Conservation (phyloP, 2,888 invertebrate species). For the Trypoxylon attenuatum region DNA sequence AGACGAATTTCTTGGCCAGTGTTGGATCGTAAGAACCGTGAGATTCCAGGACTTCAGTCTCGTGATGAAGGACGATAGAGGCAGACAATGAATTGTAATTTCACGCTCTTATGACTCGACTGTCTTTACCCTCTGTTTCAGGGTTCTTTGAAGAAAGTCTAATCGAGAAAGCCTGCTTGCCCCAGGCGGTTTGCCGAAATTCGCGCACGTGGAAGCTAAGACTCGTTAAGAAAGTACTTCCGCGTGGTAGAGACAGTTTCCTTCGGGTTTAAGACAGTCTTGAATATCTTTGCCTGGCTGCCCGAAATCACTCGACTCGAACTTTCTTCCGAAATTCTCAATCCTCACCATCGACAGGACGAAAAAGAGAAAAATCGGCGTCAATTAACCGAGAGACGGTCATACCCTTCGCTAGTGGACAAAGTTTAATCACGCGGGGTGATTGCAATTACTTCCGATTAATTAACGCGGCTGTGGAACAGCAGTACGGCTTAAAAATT, state of each 20-base stretch:
- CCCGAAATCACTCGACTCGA: too few species aligned
- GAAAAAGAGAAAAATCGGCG: too few species aligned
- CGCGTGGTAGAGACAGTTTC: constrained; percentile 1
- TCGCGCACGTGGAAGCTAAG: constrained; percentile 16
- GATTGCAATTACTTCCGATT: too few species aligned
- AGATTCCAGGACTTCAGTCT: constrained; percentile 6
- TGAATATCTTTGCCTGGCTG: too few species aligned
- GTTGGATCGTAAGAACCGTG: not conserved
- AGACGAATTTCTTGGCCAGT: not conserved
- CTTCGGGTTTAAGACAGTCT: too few species aligned
- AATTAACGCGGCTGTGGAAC: too few species aligned
- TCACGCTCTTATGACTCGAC: constrained; percentile 9
- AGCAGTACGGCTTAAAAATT: too few species aligned
- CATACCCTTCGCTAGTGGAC: too few species aligned
- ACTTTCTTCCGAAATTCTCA: too few species aligned
- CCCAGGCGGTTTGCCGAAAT: constrained; percentile 10
- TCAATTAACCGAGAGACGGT: too few species aligned
- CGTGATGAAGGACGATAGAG: not conserved
- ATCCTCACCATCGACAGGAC: too few species aligned
- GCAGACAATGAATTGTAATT: constrained; percentile 20
- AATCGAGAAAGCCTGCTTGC: constrained; percentile 8
- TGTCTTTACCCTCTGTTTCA: not conserved
- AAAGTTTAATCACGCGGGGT: too few species aligned
- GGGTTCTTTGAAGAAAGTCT: not conserved
- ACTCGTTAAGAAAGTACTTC: constrained; percentile 23